Evolutionary conservation across 2,888 invertebrate species (phyloP).

Genomic region (Chrysolina haemoptera): DNA sequence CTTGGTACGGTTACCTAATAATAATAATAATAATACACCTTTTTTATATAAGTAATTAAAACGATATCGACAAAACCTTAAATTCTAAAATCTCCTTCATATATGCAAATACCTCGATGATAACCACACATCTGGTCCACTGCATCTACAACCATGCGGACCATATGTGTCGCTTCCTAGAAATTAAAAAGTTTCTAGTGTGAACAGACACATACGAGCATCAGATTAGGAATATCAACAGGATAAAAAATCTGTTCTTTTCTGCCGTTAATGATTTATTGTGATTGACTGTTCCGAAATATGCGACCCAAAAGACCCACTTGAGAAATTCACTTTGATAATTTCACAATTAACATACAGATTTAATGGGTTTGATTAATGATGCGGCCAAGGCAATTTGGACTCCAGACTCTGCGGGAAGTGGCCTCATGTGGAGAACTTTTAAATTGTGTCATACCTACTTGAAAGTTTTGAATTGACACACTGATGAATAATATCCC

Average conservation of each 20-base stretch:
- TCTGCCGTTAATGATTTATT: constrained; percentile 38
- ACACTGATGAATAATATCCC: no score
- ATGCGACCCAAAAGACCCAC: constrained; percentile 30
- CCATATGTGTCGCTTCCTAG: constrained; percentile 57
- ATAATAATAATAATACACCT: no score
- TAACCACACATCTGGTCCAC: constrained; percentile 45
- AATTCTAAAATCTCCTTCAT: not conserved
- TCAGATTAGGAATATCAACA: constrained; percentile 52
- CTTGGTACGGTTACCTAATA: no score
- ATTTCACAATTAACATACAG: constrained; percentile 9
- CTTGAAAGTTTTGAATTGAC: no score
- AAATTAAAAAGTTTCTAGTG: constrained; percentile 54
- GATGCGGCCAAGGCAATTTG: not conserved
- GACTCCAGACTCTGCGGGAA: not conserved
- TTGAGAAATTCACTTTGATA: constrained; percentile 31
- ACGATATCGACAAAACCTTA: not conserved
- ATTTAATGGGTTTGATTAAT: not conserved
- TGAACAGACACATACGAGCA: constrained; percentile 53
- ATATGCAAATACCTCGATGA: constrained; percentile 4
- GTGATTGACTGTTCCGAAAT: constrained; percentile 31
- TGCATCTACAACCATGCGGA: constrained; percentile 45
- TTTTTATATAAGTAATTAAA: not conserved
- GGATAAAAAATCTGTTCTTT: constrained; percentile 46
- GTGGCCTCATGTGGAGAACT: no score
- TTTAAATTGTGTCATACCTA: no score